Conservation (phyloP, 2,113 vertebrate species). For the Patagioenas fasciata region DNA sequence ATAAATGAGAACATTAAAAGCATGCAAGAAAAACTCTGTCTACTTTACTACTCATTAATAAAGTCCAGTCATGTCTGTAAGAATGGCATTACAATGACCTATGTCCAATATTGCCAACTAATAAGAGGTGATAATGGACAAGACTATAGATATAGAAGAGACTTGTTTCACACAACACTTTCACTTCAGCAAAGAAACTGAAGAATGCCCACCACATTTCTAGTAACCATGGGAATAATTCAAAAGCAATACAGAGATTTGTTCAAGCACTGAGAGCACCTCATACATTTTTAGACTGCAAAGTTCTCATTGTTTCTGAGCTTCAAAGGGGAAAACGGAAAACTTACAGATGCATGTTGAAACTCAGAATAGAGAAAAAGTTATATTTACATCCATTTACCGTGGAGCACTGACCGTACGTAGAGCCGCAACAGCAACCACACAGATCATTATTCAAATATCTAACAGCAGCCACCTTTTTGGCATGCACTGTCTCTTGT, state of each 20-base stretch:
- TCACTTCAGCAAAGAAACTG: background rate
- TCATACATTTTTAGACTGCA: background rate
- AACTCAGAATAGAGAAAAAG: background rate
- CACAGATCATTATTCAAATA: background rate
- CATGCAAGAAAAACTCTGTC: background rate
- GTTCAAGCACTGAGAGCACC: background rate
- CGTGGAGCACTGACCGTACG: constrained; percentile 1
- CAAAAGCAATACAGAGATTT: background rate
- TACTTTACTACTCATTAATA: background rate
- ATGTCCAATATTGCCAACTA: background rate
- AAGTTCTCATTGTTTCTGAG: background rate
- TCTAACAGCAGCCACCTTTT: background rate
- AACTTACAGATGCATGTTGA: background rate
- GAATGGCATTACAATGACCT: background rate
- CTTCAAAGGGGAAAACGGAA: background rate
- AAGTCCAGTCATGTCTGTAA: background rate
- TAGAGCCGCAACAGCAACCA: background rate
- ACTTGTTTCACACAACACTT: background rate
- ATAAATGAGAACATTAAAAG: background rate
- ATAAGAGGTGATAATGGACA: background rate
- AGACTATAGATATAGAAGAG: background rate
- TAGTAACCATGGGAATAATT: background rate
- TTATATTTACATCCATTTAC: background rate
- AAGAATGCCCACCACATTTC: background rate
- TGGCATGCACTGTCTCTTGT: background rate